Percentiles rank a stretch among this genome's conserved stretches.
Evolutionary conservation across 2,113 vertebrate species (phyloP).

Genomic region (Chaenogobius annularis): DNA sequence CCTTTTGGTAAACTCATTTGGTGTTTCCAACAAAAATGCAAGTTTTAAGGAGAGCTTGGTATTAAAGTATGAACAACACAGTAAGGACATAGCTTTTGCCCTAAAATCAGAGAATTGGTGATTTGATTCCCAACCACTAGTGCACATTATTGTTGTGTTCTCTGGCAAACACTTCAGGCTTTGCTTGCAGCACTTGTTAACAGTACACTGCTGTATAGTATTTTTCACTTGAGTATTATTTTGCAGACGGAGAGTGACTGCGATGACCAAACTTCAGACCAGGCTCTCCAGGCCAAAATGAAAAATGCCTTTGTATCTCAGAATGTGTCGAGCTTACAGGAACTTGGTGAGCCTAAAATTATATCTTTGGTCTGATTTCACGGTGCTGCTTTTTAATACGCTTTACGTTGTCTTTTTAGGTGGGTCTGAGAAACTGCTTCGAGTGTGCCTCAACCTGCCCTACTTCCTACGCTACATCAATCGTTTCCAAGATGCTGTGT

Average conservation of each 20-base stretch:
- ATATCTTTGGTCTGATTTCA: background rate
- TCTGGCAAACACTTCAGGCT: too few species aligned
- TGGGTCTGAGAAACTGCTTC: slow-evolving; percentile 94
- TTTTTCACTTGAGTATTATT: background rate
- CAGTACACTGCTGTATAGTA: background rate
- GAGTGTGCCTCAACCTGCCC: slow-evolving; percentile 95
- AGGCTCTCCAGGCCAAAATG: slow-evolving; percentile 88
- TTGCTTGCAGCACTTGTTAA: too few species aligned
- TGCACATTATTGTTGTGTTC: too few species aligned
- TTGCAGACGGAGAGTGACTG: slow-evolving; percentile 86
- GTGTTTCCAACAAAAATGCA: too few species aligned
- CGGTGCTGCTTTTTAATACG: background rate
- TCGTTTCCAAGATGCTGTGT: slow-evolving; percentile 98
- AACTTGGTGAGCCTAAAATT: slow-evolving; percentile 84
- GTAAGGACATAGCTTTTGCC: too few species aligned
- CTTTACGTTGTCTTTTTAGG: slow-evolving; percentile 70
- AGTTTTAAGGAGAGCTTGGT: too few species aligned
- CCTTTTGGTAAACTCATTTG: too few species aligned
- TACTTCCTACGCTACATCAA: slow-evolving; percentile 99
- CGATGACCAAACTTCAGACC: slow-evolving; percentile 89
- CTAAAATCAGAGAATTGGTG: too few species aligned
- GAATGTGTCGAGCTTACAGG: slow-evolving; percentile 97
- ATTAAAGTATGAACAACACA: too few species aligned
- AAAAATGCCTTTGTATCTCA: slow-evolving; percentile 97
- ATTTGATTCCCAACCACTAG: too few species aligned